Conservation (phyloP, 30 jellyfish, hydroid and myxozoan genomes). For the Rhopilema esculentum region DNA sequence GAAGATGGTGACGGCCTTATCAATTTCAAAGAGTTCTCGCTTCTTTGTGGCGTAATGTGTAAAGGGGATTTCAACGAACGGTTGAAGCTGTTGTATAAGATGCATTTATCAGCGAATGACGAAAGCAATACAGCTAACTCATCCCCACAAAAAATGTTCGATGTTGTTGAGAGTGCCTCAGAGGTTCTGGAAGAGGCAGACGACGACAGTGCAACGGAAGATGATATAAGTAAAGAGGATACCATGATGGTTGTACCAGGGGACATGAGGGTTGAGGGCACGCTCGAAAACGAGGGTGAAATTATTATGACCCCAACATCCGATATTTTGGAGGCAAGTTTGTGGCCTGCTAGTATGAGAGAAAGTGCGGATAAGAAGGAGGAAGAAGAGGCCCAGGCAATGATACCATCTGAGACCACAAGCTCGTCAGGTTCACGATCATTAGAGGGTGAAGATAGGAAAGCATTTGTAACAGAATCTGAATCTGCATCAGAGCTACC, state of each 20-base stretch:
- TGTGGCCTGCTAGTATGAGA: slow-evolving; percentile 26
- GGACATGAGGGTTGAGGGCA: slow-evolving; percentile 52
- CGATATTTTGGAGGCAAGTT: slow-evolving; percentile 20
- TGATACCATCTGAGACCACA: too few relatives aligned
- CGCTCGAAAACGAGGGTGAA: slow-evolving; percentile 73
- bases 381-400: neutral
- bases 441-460: neutral
- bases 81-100: slow-evolving; percentile 76
- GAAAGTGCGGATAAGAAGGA: slow-evolving; percentile 7
- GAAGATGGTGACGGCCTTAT: slow-evolving; percentile 80
- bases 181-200: slow-evolving; percentile 81
- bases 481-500: neutral
- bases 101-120: slow-evolving; percentile 83
- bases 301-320: slow-evolving; percentile 69
- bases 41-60: slow-evolving; percentile 80
- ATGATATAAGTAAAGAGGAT: slow-evolving; percentile 38
- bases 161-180: slow-evolving; percentile 92
- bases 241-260: slow-evolving; percentile 67
- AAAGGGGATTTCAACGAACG: slow-evolving; percentile 93
- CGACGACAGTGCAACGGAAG: slow-evolving; percentile 11
- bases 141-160: slow-evolving; percentile 68
- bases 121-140: slow-evolving; percentile 61
- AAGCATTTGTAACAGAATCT: neutral
- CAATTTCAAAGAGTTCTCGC: slow-evolving; percentile 87
- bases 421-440: neutral